Conservation (phyloP, 2,113 vertebrate genomes). For the Otus sunia region DNA sequence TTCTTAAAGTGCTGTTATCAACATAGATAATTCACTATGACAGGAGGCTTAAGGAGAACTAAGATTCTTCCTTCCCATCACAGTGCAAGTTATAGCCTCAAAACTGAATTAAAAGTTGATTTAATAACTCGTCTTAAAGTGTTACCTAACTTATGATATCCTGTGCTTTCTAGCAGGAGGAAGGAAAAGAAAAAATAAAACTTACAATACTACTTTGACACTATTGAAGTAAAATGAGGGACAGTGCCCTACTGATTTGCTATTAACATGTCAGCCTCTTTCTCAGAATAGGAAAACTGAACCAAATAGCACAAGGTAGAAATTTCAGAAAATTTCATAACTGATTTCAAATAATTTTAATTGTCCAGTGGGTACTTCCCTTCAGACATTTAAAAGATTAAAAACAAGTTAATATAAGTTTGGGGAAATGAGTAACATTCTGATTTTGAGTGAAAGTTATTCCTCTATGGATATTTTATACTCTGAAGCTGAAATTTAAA, state of each 20-base stretch:
- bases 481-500: background rate
- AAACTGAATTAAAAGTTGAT: background rate
- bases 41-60: background rate
- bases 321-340: background rate
- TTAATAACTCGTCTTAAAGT: background rate
- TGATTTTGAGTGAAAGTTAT: background rate
- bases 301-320: background rate
- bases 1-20: background rate
- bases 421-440: background rate
- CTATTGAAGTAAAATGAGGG: background rate
- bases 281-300: background rate
- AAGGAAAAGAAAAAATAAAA: background rate
- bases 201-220: background rate
- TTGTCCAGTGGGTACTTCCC: background rate
- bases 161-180: background rate
- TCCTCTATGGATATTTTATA: background rate
- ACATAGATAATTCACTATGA: background rate
- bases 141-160: background rate
- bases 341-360: background rate
- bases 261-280: background rate
- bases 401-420: background rate
- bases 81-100: background rate
- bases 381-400: background rate
- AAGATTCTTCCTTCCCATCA: background rate
- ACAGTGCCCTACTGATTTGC: background rate